A percentile compares a stretch with the other conserved stretches of the same genome.
Evolutionary conservation across 2,113 vertebrate genomes (phyloP).

Genomic region (Vombatus ursinus): DNA sequence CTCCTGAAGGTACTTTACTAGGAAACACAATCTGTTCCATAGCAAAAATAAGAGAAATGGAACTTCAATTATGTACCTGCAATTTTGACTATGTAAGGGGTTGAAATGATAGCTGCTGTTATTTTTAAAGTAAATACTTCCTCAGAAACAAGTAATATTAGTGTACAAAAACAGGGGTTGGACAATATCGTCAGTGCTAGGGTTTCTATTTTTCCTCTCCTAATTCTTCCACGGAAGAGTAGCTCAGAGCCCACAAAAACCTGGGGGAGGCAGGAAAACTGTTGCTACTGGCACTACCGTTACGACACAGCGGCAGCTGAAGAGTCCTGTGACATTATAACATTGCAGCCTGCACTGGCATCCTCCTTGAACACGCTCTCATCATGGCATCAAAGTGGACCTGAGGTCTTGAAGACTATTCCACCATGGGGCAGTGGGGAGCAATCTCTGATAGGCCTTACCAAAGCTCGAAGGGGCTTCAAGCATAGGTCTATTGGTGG

Average conservation of each 20-base stretch:
- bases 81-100: constrained; percentile 54
- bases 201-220: constrained; percentile 42
- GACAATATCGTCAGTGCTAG: constrained; percentile 45
- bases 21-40: constrained; percentile 70
- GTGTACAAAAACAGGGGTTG: constrained; percentile 44
- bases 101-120: constrained; percentile 67
- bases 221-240: constrained; percentile 59
- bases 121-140: constrained; percentile 67
- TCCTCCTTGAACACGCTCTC: not conserved
- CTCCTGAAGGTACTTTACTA: constrained; percentile 62
- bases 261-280: constrained; percentile 20
- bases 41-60: constrained; percentile 33
- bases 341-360: not conserved
- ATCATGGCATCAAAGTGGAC: not conserved
- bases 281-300: constrained; percentile 22
- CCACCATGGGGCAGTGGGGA: not conserved
- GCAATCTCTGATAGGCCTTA: not conserved
- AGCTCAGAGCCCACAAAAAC: constrained; percentile 54
- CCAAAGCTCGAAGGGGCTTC: not conserved
- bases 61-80: constrained; percentile 11
- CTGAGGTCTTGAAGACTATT: not conserved
- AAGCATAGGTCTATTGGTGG: not conserved
- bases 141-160: constrained; percentile 59
- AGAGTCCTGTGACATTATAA: not conserved
- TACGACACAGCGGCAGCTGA: constrained; percentile 50